phyloP scores from a whole-genome alignment of 2,888 invertebrate genomes.

The Acrobasis repandana region DNA sequence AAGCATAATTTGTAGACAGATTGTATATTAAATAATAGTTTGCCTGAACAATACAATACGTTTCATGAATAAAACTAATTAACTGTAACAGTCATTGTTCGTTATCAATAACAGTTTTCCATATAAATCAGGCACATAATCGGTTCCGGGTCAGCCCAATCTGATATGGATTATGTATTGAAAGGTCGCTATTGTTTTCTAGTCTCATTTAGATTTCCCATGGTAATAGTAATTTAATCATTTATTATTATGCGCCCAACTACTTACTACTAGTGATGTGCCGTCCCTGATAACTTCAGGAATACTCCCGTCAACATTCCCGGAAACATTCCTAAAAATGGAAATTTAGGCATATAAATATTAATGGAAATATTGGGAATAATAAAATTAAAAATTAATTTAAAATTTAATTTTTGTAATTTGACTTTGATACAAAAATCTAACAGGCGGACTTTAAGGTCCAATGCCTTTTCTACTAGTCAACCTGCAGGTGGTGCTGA shows the following conservation, averaged over 20 bases:
- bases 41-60: background rate
- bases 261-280: too few species aligned
- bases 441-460: too few species aligned
- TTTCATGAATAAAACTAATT: constrained; percentile 15
- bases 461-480: too few species aligned
- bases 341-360: too few species aligned
- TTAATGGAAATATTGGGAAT: too few species aligned
- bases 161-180: constrained; percentile 20
- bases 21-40: background rate
- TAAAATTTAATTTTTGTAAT: too few species aligned
- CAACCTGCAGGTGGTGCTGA: too few species aligned
- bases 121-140: constrained; percentile 14
- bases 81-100: constrained; percentile 10
- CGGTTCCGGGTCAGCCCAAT: constrained; percentile 15
- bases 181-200: constrained; percentile 25
- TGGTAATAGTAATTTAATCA: background rate
- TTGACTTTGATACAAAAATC: too few species aligned
- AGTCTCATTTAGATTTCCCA: constrained; percentile 10
- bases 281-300: too few species aligned
- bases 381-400: too few species aligned
- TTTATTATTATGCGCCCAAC: background rate
- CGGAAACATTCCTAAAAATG: too few species aligned
- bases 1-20: background rate
- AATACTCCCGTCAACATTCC: too few species aligned
- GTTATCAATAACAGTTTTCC: constrained; percentile 15